Base-by-base conservation (phyloP, 2,797 vertebrate species). In the Psittacula derbiana region DNA sequence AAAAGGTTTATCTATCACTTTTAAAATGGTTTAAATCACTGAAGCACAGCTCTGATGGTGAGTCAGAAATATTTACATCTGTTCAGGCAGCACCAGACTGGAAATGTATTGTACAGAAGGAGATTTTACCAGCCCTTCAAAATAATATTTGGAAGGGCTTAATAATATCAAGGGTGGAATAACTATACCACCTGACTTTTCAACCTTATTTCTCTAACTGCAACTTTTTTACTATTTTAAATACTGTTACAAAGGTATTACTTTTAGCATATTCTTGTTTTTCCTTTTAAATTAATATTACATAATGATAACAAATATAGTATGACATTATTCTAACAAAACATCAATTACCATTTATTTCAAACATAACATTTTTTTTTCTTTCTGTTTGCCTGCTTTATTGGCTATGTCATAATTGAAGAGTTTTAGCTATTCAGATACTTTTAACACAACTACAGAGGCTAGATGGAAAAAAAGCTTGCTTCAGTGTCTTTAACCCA, bases 1-100 rank as follows among this genome's bases (percentile, higher is more conserved):
- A 91, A 82, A 95, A 87, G 31, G 19, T 61, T 86, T 82, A 86
- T 88, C 79, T 90, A 49, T 85, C 8, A 78, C 58, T 91, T 95
- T 91, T 17, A 8, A 91, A 91, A 80, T 41, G n/a, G n/a, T 62
- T 95, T 80, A 80, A 93, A 91, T 92, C 38, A 72, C 30, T 52
- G 79, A 80, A 79, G 65, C 53, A 47, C 40, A 90, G 61, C 28
- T 80, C 40, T 65, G 33, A 58, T 52, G 75, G 40, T 28, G 30
- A 88, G 49, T n/a, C 65, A 96, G 92, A 87, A 93, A 74, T 87
- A 92, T 57, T 95, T 80, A 57, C 33, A 49, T 61, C 28, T 52
- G 10, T 80, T 92, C 52, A 21, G 33, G 70, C 27, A 86, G 72
- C 0, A 0, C 69, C 69, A 83, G 61, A 53, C 41, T 75, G 55